Base-by-base conservation (phyloP, 2,888 invertebrate genomes). In the Trachelus tabidus region DNA sequence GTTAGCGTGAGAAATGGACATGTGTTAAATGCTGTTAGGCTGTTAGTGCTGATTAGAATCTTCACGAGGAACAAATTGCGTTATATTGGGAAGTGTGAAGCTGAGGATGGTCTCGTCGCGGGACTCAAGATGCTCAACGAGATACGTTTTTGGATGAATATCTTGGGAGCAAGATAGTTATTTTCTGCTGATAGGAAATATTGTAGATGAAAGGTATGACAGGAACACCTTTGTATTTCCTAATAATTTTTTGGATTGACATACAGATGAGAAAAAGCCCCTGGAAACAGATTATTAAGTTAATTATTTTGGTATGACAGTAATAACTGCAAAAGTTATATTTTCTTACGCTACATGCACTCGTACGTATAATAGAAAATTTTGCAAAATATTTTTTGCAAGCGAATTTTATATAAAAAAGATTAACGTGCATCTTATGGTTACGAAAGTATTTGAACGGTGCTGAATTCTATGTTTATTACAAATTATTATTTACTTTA, bases 1-100 rank as follows among this genome's bases (percentile, higher is more conserved):
- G 79, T 78, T 78, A 73, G 74, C 77, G 81, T 86, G 86, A 84
- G 88, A 89, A 88, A 83, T 75, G 80, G 80, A 85, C 89, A 89
- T 89, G 88, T 89, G 89, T 81, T 82, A 77, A 77, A 81, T 73
- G 80, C 78, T 37, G 74, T 40, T 79, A 75, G 71, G 71, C 31
- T 31, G 33, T 31, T 31, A 34, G 68, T 73, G 31, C n/a, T 37
- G 79, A 76, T 76, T 37, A 68, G 15, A 31, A 68, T 75, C 40
- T 75, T 31, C 30, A n/a, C 56, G 15, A 68, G 68, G 37, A 76
- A 73, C 68, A 79, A 76, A 76, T 76, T 76, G 75, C 78, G 75
- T 78, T 68, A 76, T 76, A 73, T 56, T 69, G 34, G 76, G 71
- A 76, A 30, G 75, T 73, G 71, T 56, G 78, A 73, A 33, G 73